phyloP scores from a whole-genome alignment of 1,140 invertebrate species.

The Drosophila pruinosa region DNA sequence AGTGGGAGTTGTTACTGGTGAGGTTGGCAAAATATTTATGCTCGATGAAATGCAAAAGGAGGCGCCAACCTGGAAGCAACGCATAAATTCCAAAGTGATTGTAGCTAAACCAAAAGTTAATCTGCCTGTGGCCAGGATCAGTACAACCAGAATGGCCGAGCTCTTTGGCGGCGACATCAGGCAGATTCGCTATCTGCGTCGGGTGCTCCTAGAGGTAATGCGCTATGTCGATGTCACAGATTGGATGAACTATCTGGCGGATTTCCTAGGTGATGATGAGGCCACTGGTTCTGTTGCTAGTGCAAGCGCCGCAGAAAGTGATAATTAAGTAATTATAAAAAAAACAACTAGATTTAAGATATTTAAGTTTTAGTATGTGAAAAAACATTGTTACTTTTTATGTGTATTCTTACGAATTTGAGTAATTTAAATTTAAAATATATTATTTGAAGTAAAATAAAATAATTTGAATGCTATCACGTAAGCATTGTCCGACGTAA shows the following conservation, averaged over 20 bases:
- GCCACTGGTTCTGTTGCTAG: background rate
- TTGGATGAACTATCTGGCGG: slow-evolving; percentile 47
- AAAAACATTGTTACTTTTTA: background rate
- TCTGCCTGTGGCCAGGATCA: slow-evolving; percentile 52
- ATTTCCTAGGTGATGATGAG: slow-evolving; percentile 51
- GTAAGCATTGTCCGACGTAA: background rate
- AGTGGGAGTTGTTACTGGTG: slow-evolving; percentile 46
- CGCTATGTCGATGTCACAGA: slow-evolving; percentile 37
- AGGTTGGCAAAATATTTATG: slow-evolving; percentile 55
- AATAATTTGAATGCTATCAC: background rate
- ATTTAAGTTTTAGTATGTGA: background rate
- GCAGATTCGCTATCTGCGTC: slow-evolving; percentile 45
- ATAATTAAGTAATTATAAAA: background rate
- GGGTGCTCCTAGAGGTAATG: slow-evolving; percentile 20
- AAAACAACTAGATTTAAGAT: background rate
- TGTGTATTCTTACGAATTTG: background rate
- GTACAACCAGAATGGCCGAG: slow-evolving; percentile 38
- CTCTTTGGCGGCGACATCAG: slow-evolving; percentile 52
- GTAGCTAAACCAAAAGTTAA: slow-evolving; percentile 47
- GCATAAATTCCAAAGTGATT: slow-evolving; percentile 50
- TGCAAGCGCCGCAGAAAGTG: background rate
- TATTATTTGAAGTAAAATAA: background rate
- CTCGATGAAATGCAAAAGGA: slow-evolving; percentile 64
- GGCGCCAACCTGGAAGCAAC: slow-evolving; percentile 58
- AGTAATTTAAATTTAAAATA: background rate